Evolutionary conservation across 2,888 invertebrate genomes (phyloP), one percentile per base, ranked within the genome.

Genomic region (Prosopocoilus inquinatus): DNA sequence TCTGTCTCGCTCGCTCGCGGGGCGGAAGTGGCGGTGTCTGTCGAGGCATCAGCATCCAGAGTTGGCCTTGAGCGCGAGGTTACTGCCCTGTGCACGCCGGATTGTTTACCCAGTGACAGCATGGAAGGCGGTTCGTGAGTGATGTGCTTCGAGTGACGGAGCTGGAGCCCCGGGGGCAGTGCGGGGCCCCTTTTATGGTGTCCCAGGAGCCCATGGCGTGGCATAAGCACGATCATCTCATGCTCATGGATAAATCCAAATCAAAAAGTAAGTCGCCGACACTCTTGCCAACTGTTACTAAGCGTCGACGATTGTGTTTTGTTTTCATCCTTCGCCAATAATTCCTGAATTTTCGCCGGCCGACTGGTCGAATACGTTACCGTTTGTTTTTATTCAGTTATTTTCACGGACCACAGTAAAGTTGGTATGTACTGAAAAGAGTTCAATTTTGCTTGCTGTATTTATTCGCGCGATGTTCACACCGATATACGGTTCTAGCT

Each of bases 191-290:
- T 58, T 56, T 54, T 58, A 69, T 70, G 67, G 68, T 67, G 62
- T 70, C 68, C 66, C 67, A 67, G 68, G 82, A 82, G 81, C 82
- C 83, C 79, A 85, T 85, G 85, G 85, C 85, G 81, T 87, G 87
- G 86, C 86, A 86, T 77, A 86, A 86, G 79, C 86, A 87, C 80
- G 86, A 86, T 79, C 86, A 86, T 78, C 82, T 85, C 78, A 83
- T 86, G 83, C 83, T 86, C 74, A 83, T 86, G 84, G 86, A 86
- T 77, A 86, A 85, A 80, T 82, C 81, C 75, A 86, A 86, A 80
- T 82, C 82, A 71, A 86, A 86, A 82, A 79, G 86, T 86, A 77
- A 84, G 85, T 82, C 38, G 11, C 38, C 20, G 20, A 28, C 20
- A 28, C 20, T 28, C 20, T 28, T 28, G 7, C 20, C 20, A 28